Percentiles rank a stretch among this genome's conserved stretches.
These are phyloP conservation scores for Melolontha melolontha DNA, from an alignment of 2,888 invertebrate species.

Conservation along the genomic window DNA sequence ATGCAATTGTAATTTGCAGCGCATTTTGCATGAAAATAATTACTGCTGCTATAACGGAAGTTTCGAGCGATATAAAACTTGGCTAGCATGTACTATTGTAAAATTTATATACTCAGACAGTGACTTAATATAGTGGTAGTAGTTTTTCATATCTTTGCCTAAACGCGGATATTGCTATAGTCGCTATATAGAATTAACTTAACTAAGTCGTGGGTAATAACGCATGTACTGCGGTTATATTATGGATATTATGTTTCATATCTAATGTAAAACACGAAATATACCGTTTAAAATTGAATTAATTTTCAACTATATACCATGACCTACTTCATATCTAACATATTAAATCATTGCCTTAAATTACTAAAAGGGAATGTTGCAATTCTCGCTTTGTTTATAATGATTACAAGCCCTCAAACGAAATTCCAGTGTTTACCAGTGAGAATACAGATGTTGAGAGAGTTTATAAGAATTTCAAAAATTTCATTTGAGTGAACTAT, in stretches of 20 bases:
- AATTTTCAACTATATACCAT: not conserved
- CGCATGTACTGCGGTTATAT: not conserved
- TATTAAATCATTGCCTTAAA: constrained; percentile 1
- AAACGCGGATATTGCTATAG: not conserved
- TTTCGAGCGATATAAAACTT: not conserved
- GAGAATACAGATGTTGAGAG: too few species aligned
- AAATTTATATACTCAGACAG: not conserved
- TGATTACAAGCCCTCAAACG: too few species aligned
- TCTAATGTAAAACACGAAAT: constrained; percentile 13
- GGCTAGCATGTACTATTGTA: not conserved
- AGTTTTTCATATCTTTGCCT: not conserved
- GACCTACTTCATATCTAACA: not conserved
- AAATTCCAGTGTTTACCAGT: too few species aligned
- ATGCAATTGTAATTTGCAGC: constrained; percentile 14
- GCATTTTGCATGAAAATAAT: constrained; percentile 9
- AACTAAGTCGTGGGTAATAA: not conserved
- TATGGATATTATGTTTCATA: constrained; percentile 4
- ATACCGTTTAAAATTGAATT: constrained; percentile 11
- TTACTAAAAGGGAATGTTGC: not conserved
- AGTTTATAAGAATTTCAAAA: too few species aligned
- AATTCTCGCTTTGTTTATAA: not conserved
- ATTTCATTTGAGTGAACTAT: too few species aligned
- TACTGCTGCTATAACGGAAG: constrained; percentile 1
- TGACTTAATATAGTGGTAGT: constrained; percentile 2
- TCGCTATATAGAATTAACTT: not conserved